Percentiles rank a stretch among this genome's conserved stretches.
Evolutionary conservation across 2,113 vertebrate genomes (phyloP).

Genomic region (Pelecanoides urinatrix): DNA sequence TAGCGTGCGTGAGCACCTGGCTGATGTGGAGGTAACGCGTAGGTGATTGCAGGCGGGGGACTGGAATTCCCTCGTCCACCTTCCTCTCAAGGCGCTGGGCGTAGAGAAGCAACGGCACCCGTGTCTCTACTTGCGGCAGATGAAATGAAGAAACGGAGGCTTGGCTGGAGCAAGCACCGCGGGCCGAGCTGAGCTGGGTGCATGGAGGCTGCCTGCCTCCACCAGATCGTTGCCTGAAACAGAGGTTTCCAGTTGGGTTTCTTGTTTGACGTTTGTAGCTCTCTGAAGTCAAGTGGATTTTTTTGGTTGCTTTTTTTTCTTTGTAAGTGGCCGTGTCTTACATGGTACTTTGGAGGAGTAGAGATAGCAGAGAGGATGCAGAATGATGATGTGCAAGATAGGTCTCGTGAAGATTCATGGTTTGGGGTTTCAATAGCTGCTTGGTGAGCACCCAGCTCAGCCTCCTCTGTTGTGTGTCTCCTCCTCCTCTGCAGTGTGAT

Average conservation of each 20-base stretch:
- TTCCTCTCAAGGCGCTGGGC: rapidly evolving
- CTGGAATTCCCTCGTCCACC: rapidly evolving
- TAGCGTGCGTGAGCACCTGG: rapidly evolving
- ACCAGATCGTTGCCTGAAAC: rapidly evolving
- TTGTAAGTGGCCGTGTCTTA: too few relatives aligned
- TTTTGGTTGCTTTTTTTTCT: background rate
- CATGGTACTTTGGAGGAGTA: rapidly evolving
- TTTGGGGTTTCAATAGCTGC: background rate
- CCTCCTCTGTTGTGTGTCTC: too few relatives aligned
- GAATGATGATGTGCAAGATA: rapidly evolving
- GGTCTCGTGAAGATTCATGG: rapidly evolving
- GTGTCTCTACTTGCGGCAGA: rapidly evolving
- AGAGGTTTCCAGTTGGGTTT: rapidly evolving
- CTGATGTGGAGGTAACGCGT: rapidly evolving
- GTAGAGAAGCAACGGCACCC: rapidly evolving
- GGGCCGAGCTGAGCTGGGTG: background rate
- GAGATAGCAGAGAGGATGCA: too few relatives aligned
- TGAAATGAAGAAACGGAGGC: rapidly evolving
- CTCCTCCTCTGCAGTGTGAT: background rate
- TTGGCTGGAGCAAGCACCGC: background rate
- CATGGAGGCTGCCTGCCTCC: background rate
- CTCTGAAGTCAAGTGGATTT: background rate
- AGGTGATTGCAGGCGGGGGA: rapidly evolving
- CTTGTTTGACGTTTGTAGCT: background rate
- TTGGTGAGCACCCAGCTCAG: rapidly evolving